phyloP scores from a whole-genome alignment of 2,888 invertebrate genomes.

The Elegia similella region DNA sequence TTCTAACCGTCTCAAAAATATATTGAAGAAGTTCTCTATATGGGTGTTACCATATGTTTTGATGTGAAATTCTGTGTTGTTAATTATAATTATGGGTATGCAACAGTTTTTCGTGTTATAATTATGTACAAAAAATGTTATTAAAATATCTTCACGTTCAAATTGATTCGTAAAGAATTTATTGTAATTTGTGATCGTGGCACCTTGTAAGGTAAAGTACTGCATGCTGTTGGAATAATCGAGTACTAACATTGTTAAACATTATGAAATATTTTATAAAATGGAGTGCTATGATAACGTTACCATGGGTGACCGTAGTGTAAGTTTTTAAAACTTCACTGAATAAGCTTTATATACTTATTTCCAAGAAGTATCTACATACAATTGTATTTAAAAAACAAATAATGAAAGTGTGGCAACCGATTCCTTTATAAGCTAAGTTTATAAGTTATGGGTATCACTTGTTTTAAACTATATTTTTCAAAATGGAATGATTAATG shows the following conservation, averaged over 20 bases:
- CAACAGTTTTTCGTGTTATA: background rate
- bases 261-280: background rate
- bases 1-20: too few species aligned
- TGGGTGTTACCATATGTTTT: background rate
- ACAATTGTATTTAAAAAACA: background rate
- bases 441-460: too few species aligned
- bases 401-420: too few species aligned
- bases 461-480: background rate
- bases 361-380: slow-evolving; percentile 1
- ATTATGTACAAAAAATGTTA: slow-evolving; percentile 13
- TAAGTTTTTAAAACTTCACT: slow-evolving; percentile 27
- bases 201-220: background rate
- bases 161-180: background rate
- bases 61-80: background rate
- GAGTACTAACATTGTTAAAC: slow-evolving; percentile 10
- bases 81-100: background rate
- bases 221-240: background rate
- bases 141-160: background rate
- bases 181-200: background rate
- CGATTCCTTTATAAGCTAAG: too few species aligned
- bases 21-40: too few species aligned
- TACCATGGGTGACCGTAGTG: slow-evolving; percentile 31
- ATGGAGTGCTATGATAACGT: slow-evolving; percentile 21
- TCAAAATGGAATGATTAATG: background rate
- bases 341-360: background rate